A percentile compares a stretch with the other conserved stretches of the same genome.
Evolutionary conservation across 1,140 invertebrate genomes (phyloP).

Genomic region (Coenobita brevimanus): DNA sequence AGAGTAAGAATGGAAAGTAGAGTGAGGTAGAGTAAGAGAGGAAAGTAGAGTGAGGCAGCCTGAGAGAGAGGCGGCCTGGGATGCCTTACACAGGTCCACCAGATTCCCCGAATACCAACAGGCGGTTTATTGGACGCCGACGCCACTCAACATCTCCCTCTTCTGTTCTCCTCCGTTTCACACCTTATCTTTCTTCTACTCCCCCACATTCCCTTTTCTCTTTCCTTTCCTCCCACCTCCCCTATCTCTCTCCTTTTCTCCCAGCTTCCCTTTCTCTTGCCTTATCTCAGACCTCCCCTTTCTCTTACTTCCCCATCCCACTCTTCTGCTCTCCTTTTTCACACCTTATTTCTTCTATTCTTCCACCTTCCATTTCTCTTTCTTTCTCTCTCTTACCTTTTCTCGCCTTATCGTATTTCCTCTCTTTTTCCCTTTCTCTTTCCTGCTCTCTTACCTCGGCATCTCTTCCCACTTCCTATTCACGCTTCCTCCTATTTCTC

Average conservation of each 20-base stretch:
- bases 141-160: constrained; percentile 46
- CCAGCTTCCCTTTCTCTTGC: too few relatives aligned
- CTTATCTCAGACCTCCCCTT: background rate
- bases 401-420: background rate
- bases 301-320: background rate
- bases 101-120: constrained; percentile 58
- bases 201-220: background rate
- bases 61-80: background rate
- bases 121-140: constrained; percentile 57
- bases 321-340: background rate
- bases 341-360: background rate
- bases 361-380: background rate
- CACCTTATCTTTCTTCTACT: background rate
- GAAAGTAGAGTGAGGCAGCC: too few relatives aligned
- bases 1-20: too few relatives aligned
- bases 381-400: background rate
- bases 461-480: background rate
- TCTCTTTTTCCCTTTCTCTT: background rate
- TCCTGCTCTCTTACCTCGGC: background rate
- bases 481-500: too few relatives aligned
- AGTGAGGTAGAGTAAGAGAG: too few relatives aligned
- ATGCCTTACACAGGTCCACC: constrained; percentile 19
- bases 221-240: background rate
- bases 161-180: background rate
- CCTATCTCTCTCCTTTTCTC: background rate